Percentiles rank a stretch among this genome's conserved stretches.
Evolutionary conservation across 2,888 invertebrate genomes (phyloP).

Genomic region (Limnephilus auricula): DNA sequence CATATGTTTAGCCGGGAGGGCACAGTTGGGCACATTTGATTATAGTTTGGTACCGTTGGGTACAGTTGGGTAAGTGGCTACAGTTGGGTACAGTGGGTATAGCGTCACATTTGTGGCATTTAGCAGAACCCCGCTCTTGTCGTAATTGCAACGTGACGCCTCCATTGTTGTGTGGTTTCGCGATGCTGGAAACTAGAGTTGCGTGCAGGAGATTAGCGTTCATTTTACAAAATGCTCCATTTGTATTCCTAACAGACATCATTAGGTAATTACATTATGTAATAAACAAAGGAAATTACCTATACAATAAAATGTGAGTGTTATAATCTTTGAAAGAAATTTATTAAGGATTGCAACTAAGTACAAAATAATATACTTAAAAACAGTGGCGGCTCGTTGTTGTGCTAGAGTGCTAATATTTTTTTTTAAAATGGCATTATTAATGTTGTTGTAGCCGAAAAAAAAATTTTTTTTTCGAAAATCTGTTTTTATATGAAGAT

Average conservation of each 20-base stretch:
- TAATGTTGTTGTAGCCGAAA: too few species aligned
- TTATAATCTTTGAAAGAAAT: background rate
- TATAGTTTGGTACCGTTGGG: background rate
- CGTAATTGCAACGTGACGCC: conserved; percentile 34
- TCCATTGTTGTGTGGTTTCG: background rate
- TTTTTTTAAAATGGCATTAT: too few species aligned
- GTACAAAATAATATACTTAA: background rate
- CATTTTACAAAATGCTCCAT: background rate
- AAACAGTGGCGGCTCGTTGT: too few species aligned
- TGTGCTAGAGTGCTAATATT: too few species aligned
- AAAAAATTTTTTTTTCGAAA: too few species aligned
- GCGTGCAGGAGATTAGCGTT: background rate
- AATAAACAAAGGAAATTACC: background rate
- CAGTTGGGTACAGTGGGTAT: background rate
- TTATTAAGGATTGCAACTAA: background rate
- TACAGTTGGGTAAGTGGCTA: background rate
- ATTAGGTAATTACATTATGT: background rate
- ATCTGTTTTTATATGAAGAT: too few species aligned
- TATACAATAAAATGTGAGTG: background rate
- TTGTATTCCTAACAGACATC: background rate
- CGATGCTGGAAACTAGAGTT: background rate
- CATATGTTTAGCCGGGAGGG: background rate
- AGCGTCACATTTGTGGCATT: conserved; percentile 4
- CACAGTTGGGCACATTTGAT: background rate
- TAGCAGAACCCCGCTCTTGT: background rate